These are phyloP conservation scores for Lycocorax pyrrhopterus DNA, from an alignment of 2,113 vertebrate species.

Conservation along the genomic window DNA sequence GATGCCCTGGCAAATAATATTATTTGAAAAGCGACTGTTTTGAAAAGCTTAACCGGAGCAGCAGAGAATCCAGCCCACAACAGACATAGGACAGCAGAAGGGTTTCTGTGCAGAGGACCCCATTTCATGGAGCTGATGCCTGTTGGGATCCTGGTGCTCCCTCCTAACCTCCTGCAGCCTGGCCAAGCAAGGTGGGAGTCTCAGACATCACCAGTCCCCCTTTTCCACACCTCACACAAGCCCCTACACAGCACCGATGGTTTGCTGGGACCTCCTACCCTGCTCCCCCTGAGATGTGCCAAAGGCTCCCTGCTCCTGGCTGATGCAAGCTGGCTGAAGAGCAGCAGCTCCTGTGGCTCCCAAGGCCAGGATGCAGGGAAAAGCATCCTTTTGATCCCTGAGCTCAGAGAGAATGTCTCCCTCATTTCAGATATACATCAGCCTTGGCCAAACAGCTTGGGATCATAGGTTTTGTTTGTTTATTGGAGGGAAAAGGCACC, in stretches of 20 bases:
- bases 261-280: background rate
- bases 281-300: background rate
- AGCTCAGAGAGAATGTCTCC: background rate
- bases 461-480: conserved; percentile 27
- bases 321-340: background rate
- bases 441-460: background rate
- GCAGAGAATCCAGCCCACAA: background rate
- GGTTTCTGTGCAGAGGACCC: background rate
- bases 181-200: background rate
- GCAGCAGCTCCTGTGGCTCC: background rate
- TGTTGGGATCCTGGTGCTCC: background rate
- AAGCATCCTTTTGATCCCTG: background rate
- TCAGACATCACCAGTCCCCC: background rate
- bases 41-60: background rate
- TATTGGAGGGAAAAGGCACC: background rate
- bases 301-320: background rate
- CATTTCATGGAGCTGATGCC: background rate
- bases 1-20: background rate
- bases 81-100: background rate
- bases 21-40: background rate
- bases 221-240: background rate
- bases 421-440: background rate
- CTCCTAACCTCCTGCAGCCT: background rate
- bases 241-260: fast-evolving
- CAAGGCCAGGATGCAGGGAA: background rate